Evolutionary conservation across 1,140 invertebrate species (phyloP).

Genomic region (Papilio dardanus): DNA sequence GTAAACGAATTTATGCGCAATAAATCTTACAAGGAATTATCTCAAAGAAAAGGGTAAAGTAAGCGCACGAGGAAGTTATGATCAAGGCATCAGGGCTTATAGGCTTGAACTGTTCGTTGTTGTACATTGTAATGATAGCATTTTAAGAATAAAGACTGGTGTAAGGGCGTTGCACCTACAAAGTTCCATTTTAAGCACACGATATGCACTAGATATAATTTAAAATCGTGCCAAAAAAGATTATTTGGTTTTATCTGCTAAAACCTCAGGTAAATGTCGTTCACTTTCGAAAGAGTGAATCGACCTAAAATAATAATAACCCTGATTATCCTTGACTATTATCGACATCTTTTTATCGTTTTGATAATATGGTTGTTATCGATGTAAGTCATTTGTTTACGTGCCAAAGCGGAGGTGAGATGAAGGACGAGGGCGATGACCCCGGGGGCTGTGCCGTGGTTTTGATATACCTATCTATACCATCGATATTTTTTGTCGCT

Average conservation of each 20-base stretch:
- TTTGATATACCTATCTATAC: background rate
- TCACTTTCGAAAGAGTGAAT: background rate
- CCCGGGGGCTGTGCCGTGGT: background rate
- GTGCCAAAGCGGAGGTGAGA: constrained; percentile 24
- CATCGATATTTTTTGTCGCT: constrained; percentile 4
- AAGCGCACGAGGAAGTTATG: no score
- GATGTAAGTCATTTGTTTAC: constrained; percentile 36
- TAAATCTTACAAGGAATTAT: background rate
- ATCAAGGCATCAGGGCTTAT: no score
- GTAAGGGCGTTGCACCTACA: background rate
- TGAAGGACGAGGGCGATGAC: constrained; percentile 1
- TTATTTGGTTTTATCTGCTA: background rate
- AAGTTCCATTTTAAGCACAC: background rate
- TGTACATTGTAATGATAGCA: no score
- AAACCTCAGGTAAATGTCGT: background rate
- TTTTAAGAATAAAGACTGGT: background rate
- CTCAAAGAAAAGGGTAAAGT: background rate
- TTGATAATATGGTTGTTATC: constrained; percentile 18
- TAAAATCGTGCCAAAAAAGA: background rate
- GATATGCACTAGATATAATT: background rate
- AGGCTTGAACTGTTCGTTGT: no score
- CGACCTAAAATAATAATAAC: constrained; percentile 25
- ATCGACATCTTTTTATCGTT: constrained; percentile 16
- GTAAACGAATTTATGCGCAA: background rate
- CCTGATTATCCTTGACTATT: background rate